Conservation (phyloP, 2,888 invertebrate species). For the Empis stercorea region DNA sequence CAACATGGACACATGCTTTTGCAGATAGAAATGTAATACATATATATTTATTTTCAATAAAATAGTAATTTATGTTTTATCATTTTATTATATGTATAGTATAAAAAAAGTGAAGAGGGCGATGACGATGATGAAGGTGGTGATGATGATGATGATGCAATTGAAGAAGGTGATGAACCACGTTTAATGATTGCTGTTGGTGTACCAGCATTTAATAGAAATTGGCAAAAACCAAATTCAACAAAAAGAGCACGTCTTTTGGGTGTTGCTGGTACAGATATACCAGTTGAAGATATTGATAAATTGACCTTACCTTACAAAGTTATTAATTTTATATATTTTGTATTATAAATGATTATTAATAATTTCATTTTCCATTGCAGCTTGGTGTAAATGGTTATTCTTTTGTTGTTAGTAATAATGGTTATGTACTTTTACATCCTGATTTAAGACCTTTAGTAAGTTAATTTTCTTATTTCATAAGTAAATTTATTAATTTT, state of each 20-base stretch:
- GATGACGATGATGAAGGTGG: no score
- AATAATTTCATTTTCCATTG: slow-evolving; percentile 4
- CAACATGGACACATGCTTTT: slow-evolving; percentile 93
- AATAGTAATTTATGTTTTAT: no score
- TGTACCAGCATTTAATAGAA: slow-evolving; percentile 79
- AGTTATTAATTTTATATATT: slow-evolving; percentile 39
- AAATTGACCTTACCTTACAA: slow-evolving; percentile 82
- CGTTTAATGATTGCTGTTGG: slow-evolving; percentile 81
- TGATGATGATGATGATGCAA: neutral
- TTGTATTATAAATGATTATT: neutral
- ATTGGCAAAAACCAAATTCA: slow-evolving; percentile 38
- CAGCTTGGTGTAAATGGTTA: slow-evolving; percentile 93
- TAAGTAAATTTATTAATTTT: neutral
- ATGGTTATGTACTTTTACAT: slow-evolving; percentile 90
- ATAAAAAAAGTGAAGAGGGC: slow-evolving; percentile 1
- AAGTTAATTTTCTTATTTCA: slow-evolving; percentile 39
- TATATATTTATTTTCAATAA: neutral
- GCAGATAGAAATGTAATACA: slow-evolving; percentile 71
- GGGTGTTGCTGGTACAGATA: slow-evolving; percentile 82
- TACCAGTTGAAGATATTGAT: slow-evolving; percentile 77
- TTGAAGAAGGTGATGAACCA: slow-evolving; percentile 7
- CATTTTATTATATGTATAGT: neutral
- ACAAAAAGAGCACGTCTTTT: slow-evolving; percentile 54
- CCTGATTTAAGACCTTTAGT: slow-evolving; percentile 84
- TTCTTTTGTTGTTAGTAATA: slow-evolving; percentile 92